Conservation (phyloP, 37 sponge, comb jelly and placozoan species). For the Oscarella lobularis region DNA sequence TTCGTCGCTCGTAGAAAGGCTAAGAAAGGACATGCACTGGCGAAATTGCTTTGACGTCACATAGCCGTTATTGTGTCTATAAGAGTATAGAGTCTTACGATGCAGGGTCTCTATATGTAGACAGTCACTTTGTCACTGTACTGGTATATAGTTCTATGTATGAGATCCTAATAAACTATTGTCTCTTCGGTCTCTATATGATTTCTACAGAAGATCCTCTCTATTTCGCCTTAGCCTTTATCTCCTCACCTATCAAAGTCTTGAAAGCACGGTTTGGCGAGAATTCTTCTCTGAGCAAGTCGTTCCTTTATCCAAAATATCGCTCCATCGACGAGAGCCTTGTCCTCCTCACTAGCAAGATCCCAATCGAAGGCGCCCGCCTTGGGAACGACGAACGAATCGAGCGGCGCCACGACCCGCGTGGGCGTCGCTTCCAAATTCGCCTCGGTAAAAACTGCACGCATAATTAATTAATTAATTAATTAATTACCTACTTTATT, state of each 20-base stretch:
- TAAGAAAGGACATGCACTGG: conserved; percentile 54
- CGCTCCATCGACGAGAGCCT: conserved; percentile 23
- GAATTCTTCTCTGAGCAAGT: conserved; percentile 55
- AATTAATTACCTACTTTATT: no score
- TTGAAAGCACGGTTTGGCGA: conserved; percentile 73
- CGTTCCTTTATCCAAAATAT: conserved; percentile 45
- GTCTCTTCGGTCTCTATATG: no score
- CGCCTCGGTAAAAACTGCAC: background rate
- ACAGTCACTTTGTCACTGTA: no score
- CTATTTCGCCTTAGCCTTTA: no score
- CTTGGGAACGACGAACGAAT: background rate
- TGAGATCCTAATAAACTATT: no score
- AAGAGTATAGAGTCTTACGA: background rate
- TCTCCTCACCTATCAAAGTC: conserved; percentile 52
- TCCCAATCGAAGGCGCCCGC: background rate
- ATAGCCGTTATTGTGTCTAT: conserved; percentile 23
- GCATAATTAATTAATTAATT: background rate
- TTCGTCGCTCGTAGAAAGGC: conserved; percentile 17
- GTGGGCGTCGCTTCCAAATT: conserved; percentile 1
- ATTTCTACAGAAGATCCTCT: no score
- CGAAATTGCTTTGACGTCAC: conserved; percentile 42
- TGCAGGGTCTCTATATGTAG: no score
- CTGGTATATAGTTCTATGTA: no score
- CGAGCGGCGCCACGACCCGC: background rate
- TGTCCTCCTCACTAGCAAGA: conserved; percentile 16